These are phyloP conservation scores for Crioceris asparagi DNA, from an alignment of 2,888 invertebrate genomes.

Conservation along the genomic window DNA sequence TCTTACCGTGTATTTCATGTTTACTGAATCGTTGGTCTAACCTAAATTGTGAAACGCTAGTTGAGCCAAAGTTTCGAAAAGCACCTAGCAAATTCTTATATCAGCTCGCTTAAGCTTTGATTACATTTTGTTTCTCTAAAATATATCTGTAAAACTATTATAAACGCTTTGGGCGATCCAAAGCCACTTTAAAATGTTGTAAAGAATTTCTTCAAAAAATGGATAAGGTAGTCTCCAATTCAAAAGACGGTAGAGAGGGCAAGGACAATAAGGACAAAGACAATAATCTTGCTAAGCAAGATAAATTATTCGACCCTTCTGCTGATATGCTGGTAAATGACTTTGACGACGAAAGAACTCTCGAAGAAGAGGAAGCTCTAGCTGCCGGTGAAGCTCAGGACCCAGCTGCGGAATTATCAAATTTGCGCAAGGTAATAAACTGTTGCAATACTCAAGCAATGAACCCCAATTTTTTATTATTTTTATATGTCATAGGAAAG, in stretches of 20 bases:
- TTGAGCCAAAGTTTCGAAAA: no score
- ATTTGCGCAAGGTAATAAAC: constrained; percentile 59
- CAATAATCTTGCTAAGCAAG: constrained; percentile 36
- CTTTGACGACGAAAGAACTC: constrained; percentile 92
- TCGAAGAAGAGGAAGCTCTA: constrained; percentile 94
- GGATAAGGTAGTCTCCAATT: constrained; percentile 33
- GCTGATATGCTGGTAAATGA: constrained; percentile 96
- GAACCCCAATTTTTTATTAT: neutral
- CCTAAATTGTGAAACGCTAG: no score
- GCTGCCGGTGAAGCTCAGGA: constrained; percentile 78
- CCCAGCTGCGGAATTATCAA: constrained; percentile 78
- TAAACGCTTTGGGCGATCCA: no score
- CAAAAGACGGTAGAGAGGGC: constrained; percentile 32
- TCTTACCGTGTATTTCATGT: no score
- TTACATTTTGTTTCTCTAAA: no score
- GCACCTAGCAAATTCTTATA: no score
- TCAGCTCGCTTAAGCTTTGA: no score
- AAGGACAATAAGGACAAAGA: no score
- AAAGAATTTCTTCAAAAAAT: no score
- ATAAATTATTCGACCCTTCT: constrained; percentile 75
- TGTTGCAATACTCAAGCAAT: neutral
- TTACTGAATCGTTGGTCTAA: no score
- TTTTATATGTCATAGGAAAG: constrained; percentile 52
- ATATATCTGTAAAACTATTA: no score
- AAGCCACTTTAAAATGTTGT: no score